A percentile compares a stretch with the other conserved stretches of the same genome.
phyloP scores from a whole-genome alignment of 2,888 invertebrate genomes.

The Caenorhabditis drosophilae region DNA sequence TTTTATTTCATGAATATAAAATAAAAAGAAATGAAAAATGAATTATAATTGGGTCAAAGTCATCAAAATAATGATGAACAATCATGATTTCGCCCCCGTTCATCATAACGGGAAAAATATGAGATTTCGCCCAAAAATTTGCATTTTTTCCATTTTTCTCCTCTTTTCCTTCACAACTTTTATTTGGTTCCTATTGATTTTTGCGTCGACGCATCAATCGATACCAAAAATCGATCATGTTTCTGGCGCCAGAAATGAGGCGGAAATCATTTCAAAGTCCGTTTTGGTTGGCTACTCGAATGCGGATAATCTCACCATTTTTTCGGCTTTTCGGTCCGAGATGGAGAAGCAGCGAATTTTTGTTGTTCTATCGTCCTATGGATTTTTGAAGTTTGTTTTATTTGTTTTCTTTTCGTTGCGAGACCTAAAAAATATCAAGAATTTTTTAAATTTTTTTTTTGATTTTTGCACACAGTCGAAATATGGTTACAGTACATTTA shows the following conservation, averaged over 20 bases:
- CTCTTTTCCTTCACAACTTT: neutral
- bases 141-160: conserved; percentile 3
- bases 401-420: neutral
- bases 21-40: neutral
- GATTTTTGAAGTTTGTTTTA: conserved; percentile 36
- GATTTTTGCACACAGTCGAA: too few species aligned
- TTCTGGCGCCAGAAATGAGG: conserved; percentile 4
- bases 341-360: conserved; percentile 11
- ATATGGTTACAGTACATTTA: neutral
- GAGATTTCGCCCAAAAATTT: too few species aligned
- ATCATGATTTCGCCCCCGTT: too few species aligned
- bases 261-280: conserved; percentile 27
- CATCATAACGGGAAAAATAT: too few species aligned
- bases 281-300: conserved; percentile 35
- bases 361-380: conserved; percentile 38
- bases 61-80: too few species aligned
- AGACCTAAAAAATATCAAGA: neutral
- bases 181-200: conserved; percentile 36
- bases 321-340: conserved; percentile 33
- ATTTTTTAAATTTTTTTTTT: neutral
- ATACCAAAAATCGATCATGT: too few species aligned
- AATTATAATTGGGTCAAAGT: conserved; percentile 27
- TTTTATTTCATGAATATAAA: too few species aligned
- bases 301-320: conserved; percentile 26
- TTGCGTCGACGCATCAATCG: too few species aligned